Conservation (phyloP, 1,140 invertebrate species). For the Elymnias hypermnestra region DNA sequence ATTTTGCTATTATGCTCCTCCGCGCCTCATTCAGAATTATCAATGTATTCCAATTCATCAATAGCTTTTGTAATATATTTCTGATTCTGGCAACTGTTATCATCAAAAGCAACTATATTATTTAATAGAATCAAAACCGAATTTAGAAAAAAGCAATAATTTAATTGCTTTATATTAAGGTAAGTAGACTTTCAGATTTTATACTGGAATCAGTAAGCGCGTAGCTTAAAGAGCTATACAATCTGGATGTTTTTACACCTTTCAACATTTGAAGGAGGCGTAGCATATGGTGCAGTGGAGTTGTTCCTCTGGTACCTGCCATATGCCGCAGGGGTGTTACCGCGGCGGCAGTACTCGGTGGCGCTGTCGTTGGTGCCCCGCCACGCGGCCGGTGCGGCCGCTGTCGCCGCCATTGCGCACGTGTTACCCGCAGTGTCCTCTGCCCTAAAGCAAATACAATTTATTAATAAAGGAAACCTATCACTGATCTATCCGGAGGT, state of each 20-base stretch:
- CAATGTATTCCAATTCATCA: too few relatives aligned
- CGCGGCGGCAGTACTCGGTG: constrained; percentile 62
- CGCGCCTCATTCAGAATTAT: too few relatives aligned
- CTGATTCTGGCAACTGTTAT: too few relatives aligned
- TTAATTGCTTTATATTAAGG: too few relatives aligned
- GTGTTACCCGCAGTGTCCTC: constrained; percentile 62
- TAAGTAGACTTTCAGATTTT: too few relatives aligned
- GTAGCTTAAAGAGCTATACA: constrained; percentile 1
- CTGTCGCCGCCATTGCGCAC: constrained; percentile 72
- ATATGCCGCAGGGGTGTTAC: constrained; percentile 65
- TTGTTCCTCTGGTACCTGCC: constrained; percentile 70
- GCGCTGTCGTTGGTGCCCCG: constrained; percentile 64
- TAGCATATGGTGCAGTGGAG: constrained; percentile 61
- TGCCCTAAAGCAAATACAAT: constrained; percentile 37
- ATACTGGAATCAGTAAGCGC: not conserved
- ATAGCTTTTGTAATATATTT: too few relatives aligned
- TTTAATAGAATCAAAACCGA: not conserved
- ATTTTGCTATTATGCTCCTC: too few relatives aligned
- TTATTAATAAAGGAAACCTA: too few relatives aligned
- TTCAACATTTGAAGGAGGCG: constrained; percentile 60
- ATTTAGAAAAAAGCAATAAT: too few relatives aligned
- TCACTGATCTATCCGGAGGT: too few relatives aligned
- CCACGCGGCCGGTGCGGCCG: constrained; percentile 64
- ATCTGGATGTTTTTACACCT: constrained; percentile 38
- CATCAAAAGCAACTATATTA: not conserved